Evolutionary conservation across 2,113 vertebrate genomes (phyloP).

Genomic region (Plecturocebus donacophilus): DNA sequence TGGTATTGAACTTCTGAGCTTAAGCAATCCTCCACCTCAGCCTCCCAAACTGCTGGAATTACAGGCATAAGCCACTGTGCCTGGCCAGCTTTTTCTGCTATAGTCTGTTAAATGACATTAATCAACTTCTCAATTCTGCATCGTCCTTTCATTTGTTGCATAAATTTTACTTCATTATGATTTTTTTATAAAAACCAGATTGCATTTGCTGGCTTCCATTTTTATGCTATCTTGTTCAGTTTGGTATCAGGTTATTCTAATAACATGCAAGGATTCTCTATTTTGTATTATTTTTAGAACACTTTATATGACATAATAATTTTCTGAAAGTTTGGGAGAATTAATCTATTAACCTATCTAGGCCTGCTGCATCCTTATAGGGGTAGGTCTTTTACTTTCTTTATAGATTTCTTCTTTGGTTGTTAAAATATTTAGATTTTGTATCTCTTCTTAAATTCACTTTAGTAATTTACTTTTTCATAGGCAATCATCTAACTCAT

Average conservation of each 20-base stretch:
- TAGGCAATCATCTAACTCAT: background rate
- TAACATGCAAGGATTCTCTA: background rate
- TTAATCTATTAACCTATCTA: background rate
- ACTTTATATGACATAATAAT: background rate
- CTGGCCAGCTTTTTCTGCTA: background rate
- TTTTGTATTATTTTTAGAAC: background rate
- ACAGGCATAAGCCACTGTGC: too few relatives aligned
- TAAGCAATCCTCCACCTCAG: too few relatives aligned
- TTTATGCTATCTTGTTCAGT: background rate
- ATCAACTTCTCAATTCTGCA: background rate
- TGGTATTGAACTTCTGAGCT: too few relatives aligned
- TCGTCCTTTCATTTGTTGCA: background rate
- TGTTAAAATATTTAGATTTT: background rate
- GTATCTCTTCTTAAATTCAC: background rate
- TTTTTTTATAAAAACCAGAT: background rate
- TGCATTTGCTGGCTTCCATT: background rate
- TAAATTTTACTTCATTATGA: background rate
- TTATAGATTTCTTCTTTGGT: background rate
- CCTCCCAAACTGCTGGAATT: too few relatives aligned
- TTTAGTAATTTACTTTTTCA: background rate
- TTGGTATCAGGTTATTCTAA: background rate
- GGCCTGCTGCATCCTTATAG: background rate
- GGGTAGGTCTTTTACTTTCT: background rate
- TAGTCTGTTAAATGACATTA: background rate
- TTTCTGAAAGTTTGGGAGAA: background rate